Percentiles rank a stretch among this genome's conserved stretches.
Conservation (phyloP, 2,888 invertebrate genomes). For the Eretmocerus hayati region DNA sequence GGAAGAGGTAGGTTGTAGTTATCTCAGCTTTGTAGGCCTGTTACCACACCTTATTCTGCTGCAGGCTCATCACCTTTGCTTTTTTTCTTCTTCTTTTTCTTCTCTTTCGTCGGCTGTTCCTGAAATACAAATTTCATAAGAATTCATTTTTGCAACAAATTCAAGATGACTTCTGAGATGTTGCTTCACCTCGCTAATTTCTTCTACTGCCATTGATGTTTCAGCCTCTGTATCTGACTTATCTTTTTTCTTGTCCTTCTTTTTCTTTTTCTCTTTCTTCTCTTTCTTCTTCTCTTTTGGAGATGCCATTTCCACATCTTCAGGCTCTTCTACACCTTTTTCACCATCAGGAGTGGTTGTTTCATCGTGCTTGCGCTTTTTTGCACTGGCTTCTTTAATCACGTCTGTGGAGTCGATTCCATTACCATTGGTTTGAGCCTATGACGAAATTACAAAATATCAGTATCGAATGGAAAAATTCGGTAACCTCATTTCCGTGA, state of each 20-base stretch:
- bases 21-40: no score
- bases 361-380: constrained; percentile 43
- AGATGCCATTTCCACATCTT: constrained; percentile 43
- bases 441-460: no score
- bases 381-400: constrained; percentile 28
- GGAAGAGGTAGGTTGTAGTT: no score
- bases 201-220: constrained; percentile 37
- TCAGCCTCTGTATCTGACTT: constrained; percentile 35
- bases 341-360: constrained; percentile 63
- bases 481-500: no score
- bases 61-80: constrained; percentile 55
- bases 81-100: constrained; percentile 75
- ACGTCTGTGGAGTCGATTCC: constrained; percentile 29
- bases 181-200: constrained; percentile 40
- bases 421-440: no score
- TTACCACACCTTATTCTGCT: constrained; percentile 18
- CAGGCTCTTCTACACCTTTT: constrained; percentile 40
- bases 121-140: constrained; percentile 17
- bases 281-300: constrained; percentile 41
- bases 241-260: constrained; percentile 37
- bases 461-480: no score
- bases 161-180: no score
- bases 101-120: constrained; percentile 50
- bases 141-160: not conserved
- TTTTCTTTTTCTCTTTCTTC: constrained; percentile 45